These are phyloP conservation scores for Apocrypta bakeri DNA, from an alignment of 1,140 invertebrate species.

Conservation along the genomic window DNA sequence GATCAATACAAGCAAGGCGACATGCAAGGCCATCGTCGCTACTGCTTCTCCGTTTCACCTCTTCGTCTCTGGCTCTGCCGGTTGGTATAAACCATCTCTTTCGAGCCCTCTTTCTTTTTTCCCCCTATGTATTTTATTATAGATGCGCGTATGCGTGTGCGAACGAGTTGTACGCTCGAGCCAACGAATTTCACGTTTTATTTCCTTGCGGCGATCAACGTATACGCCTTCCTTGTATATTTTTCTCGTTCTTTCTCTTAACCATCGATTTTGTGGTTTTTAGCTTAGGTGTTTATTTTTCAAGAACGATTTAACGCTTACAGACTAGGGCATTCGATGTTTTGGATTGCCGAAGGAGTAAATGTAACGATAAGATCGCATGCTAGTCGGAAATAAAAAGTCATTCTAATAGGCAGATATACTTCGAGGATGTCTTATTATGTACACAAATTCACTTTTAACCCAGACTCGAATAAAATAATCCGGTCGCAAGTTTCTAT, in stretches of 20 bases:
- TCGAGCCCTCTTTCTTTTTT: not conserved
- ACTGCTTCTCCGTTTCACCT: constrained; percentile 20
- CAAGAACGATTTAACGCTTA: too few species aligned
- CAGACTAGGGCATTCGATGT: too few species aligned
- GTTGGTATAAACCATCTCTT: not conserved
- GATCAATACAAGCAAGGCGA: constrained; percentile 73
- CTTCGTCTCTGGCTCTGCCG: too few species aligned
- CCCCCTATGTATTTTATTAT: not conserved
- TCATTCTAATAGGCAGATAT: not conserved
- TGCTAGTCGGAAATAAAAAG: not conserved
- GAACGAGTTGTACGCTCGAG: not conserved
- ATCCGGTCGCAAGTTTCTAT: too few species aligned
- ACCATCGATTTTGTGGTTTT: not conserved
- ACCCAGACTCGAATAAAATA: too few species aligned
- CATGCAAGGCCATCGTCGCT: constrained; percentile 64
- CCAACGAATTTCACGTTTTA: not conserved
- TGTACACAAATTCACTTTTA: too few species aligned
- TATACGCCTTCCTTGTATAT: not conserved
- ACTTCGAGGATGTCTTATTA: not conserved
- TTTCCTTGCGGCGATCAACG: not conserved
- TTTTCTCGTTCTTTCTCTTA: too few species aligned
- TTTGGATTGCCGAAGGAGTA: too few species aligned
- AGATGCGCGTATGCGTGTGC: too few species aligned
- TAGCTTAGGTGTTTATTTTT: not conserved
- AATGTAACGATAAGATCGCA: not conserved